These are phyloP conservation scores for Acanthaster planci DNA, from an alignment of 35 echinoderm and acorn worm species.

Conservation along the genomic window DNA sequence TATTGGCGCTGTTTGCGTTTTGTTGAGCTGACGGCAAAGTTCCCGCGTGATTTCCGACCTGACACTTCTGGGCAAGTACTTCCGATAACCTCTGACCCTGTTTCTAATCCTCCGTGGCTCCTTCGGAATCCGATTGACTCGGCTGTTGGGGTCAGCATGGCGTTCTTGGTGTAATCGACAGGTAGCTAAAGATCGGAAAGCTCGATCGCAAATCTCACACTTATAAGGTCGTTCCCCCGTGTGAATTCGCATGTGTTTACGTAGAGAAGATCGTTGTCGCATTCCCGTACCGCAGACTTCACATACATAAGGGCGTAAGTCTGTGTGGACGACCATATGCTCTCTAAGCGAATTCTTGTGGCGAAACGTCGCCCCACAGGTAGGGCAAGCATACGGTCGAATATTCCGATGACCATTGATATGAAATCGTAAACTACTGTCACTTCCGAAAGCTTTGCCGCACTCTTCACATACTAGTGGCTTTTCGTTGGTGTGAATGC, in stretches of 20 bases:
- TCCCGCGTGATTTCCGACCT: too few relatives aligned
- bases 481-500: constrained; percentile 19
- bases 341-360: background rate
- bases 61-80: too few relatives aligned
- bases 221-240: constrained; percentile 30
- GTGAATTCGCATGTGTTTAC: constrained; percentile 22
- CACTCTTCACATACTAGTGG: constrained; percentile 29
- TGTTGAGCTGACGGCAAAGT: too few relatives aligned
- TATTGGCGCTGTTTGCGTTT: background rate
- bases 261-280: background rate
- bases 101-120: background rate
- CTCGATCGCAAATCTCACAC: constrained; percentile 11
- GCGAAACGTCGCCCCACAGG: constrained; percentile 32
- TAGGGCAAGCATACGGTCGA: constrained; percentile 18
- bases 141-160: background rate
- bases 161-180: background rate
- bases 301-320: constrained; percentile 30
- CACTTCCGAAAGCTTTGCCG: background rate
- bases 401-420: background rate
- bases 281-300: constrained; percentile 20
- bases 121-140: background rate
- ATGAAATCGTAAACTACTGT: background rate
- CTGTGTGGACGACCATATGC: constrained; percentile 37
- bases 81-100: background rate
- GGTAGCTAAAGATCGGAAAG: background rate